These are phyloP conservation scores for Hydrozoanthus gracilis DNA, from an alignment of 92 coral and sea anemone genomes.

Conservation along the genomic window DNA sequence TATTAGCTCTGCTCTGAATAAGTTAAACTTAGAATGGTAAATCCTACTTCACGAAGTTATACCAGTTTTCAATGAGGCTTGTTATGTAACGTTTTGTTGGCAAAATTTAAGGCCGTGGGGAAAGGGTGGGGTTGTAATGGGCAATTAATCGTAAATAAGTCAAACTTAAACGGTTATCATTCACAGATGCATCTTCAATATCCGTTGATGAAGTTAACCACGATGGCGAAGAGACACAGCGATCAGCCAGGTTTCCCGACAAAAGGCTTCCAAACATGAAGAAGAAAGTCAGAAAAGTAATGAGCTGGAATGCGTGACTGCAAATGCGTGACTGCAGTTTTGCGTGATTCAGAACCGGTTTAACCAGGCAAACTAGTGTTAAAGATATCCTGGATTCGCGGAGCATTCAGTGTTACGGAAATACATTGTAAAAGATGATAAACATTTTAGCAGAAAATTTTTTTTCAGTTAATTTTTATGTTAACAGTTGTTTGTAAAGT, in stretches of 20 bases:
- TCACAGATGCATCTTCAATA: constrained; percentile 3
- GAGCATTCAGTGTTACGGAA: neutral
- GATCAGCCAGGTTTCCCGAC: neutral
- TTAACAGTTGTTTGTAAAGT: too few species aligned
- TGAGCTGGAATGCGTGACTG: constrained; percentile 47
- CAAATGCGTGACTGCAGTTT: neutral
- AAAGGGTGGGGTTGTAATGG: neutral
- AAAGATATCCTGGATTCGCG: neutral
- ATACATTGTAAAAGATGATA: neutral
- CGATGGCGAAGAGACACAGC: neutral
- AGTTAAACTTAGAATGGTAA: too few species aligned
- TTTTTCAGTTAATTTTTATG: too few species aligned
- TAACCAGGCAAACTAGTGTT: neutral
- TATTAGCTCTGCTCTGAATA: too few species aligned
- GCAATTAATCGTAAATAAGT: neutral
- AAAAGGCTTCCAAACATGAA: neutral
- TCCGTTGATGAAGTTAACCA: constrained; percentile 17
- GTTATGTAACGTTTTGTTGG: too few species aligned
- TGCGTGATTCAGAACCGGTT: neutral
- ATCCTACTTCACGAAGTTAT: too few species aligned
- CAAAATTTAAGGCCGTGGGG: neutral
- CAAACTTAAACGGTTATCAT: neutral
- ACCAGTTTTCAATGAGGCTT: too few species aligned
- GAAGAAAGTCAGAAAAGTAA: constrained; percentile 46
- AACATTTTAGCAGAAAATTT: too few species aligned